Evolutionary conservation across 2,797 vertebrate genomes (phyloP), one percentile per base, ranked within the genome.

Genomic region (Anguilla pacifica): DNA sequence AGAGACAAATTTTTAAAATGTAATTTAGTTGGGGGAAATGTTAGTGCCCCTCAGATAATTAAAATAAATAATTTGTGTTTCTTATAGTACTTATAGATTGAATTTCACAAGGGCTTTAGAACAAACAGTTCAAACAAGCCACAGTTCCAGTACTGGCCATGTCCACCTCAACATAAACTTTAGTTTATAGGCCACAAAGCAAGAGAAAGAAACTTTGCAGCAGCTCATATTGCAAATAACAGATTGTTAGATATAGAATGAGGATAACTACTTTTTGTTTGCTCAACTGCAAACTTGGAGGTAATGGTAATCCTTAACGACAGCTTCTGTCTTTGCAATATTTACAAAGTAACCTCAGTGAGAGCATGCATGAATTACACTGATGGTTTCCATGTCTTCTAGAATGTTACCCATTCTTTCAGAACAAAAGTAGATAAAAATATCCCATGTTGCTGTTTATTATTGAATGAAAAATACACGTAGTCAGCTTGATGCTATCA

Each of bases 271-370:
- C 92, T 84, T 93, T 91, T 90, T 94, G 91, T 93, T 91, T 93
- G 88, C 89, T 91, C 85, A 91, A 91, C 93, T 93, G 93, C 94
- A 94, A 95, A 95, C 94, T 94, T 92, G 90, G 91, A 91, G 93
- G 94, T 95, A 96, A 83, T 28, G 28, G 59, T n/a, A 95, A 94
- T 95, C 94, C 95, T 95, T 96, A 95, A 95, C 95, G 95, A 95
- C 95, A 96, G 89, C 53, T 88, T 35, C 72, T 79, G 87, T 87
- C 77, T 87, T 89, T 83, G 55, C 83, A 87, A 89, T 87, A 86
- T 90, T 91, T 87, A 84, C 95, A 95, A 96, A 94, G 95, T 96
- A 94, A 93, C 93, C 92, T 95, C 94, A 94, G 95, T 96, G 95
- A 94, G 92, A 51, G 90, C 94, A 94, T 88, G 94, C 94, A 93